Conservation (phyloP, 1,140 invertebrate species). For the Drosophila varians region DNA sequence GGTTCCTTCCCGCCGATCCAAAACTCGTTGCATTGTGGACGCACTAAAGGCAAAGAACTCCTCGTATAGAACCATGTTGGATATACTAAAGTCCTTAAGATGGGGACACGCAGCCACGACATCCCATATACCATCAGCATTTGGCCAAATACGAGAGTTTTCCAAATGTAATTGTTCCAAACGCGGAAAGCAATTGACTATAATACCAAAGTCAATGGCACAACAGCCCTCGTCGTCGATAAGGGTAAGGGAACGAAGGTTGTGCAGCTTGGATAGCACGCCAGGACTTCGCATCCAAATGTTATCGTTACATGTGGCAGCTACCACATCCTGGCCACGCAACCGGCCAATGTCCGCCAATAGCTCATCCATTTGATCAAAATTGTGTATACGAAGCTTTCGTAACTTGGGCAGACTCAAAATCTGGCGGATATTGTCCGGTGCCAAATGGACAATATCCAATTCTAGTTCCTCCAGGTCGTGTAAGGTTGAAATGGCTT, state of each 20-base stretch:
- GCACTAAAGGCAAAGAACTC: slow-evolving; percentile 14
- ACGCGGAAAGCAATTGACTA: slow-evolving; percentile 13
- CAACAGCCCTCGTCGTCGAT: slow-evolving; percentile 32
- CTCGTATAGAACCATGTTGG: background rate
- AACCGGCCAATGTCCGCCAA: slow-evolving; percentile 8
- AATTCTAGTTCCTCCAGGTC: slow-evolving; percentile 31
- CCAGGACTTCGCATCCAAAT: slow-evolving; percentile 1
- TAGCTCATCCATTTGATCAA: slow-evolving; percentile 1
- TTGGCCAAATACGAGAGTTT: slow-evolving; percentile 16
- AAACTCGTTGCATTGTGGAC: slow-evolving; percentile 5
- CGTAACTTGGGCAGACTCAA: slow-evolving; percentile 21
- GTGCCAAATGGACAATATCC: slow-evolving; percentile 15
- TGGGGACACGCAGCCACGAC: slow-evolving; percentile 18
- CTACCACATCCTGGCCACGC: slow-evolving; percentile 17
- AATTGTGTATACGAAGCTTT: slow-evolving; percentile 21
- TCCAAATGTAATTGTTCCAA: slow-evolving; percentile 32
- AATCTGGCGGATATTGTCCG: slow-evolving; percentile 5
- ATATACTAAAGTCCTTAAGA: slow-evolving; percentile 8
- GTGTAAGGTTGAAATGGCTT: slow-evolving; percentile 2
- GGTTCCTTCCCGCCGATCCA: background rate
- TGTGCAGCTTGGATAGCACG: background rate
- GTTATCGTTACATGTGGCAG: slow-evolving; percentile 22
- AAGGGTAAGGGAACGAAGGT: slow-evolving; percentile 14
- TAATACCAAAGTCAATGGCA: background rate
- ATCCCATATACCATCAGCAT: slow-evolving; percentile 24